phyloP scores from a whole-genome alignment of 2,113 vertebrate genomes.

The Mystacornis crossleyi region DNA sequence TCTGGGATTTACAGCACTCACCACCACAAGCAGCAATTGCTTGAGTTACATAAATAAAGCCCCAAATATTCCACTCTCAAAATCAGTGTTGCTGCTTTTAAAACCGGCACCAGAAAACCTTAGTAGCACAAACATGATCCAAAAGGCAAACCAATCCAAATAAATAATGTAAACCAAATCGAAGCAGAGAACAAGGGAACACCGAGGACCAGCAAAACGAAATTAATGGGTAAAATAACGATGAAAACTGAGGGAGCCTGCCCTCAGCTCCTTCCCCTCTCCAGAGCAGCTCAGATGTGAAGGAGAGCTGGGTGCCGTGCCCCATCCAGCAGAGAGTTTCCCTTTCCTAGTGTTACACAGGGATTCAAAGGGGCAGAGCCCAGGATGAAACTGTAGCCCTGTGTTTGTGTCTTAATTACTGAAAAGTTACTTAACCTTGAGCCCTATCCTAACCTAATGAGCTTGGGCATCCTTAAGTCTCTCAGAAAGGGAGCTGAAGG shows the following conservation, averaged over 20 bases:
- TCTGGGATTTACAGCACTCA: not conserved
- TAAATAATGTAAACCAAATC: not conserved
- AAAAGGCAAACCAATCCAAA: not conserved
- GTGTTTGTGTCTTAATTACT: not conserved
- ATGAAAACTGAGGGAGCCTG: not conserved
- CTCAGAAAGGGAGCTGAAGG: not conserved
- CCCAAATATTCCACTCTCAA: not conserved
- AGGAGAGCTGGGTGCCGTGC: not conserved
- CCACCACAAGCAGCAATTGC: not conserved
- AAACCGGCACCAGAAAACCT: constrained; percentile 1
- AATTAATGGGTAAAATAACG: not conserved
- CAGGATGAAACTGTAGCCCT: not conserved
- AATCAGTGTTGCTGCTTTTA: not conserved
- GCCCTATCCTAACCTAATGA: not conserved
- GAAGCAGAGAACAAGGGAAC: not conserved
- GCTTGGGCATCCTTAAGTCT: not conserved
- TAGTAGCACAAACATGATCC: not conserved
- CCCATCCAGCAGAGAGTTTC: not conserved
- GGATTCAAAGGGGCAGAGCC: not conserved
- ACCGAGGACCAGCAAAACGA: not conserved
- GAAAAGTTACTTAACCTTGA: constrained; percentile 10
- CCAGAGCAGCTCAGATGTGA: not conserved
- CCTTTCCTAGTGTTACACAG: not conserved
- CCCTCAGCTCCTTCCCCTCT: not conserved
- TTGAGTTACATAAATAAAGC: not conserved